Evolutionary conservation across 2,797 vertebrate genomes (phyloP).

Genomic region (Knipowitschia caucasica): DNA sequence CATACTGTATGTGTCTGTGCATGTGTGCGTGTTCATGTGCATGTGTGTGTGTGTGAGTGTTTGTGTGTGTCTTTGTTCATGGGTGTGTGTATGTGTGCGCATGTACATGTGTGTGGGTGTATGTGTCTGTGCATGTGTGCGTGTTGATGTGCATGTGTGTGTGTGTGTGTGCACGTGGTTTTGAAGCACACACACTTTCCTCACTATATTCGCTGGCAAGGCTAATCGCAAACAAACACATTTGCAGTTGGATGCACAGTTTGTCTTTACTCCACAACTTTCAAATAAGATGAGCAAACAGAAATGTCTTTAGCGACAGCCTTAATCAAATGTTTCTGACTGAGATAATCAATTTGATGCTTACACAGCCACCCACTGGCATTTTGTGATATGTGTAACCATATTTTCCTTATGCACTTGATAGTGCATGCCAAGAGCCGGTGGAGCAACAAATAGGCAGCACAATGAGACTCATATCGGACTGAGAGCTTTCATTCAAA

Average conservation of each 20-base stretch:
- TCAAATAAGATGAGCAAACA: conserved; percentile 12
- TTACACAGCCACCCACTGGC: conserved; percentile 30
- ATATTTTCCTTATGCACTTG: conserved; percentile 25
- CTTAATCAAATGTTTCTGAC: conserved; percentile 12
- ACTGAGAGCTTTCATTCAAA: neutral
- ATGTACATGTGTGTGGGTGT: no score
- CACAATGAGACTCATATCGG: neutral
- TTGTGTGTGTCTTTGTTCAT: conserved; percentile 44
- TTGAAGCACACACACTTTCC: conserved; percentile 26
- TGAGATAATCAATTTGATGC: conserved; percentile 29
- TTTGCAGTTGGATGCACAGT: conserved; percentile 37
- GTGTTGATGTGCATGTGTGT: no score
- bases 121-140: no score
- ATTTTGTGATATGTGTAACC: conserved; percentile 39
- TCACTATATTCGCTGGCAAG: conserved; percentile 52
- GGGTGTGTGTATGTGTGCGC: conserved; percentile 40
- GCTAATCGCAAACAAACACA: conserved; percentile 52
- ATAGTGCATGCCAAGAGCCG: conserved; percentile 30
- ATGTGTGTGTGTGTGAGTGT: conserved; percentile 40
- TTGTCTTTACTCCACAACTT: conserved; percentile 22
- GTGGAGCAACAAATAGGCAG: conserved; percentile 18
- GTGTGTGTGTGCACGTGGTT: conserved; percentile 47
- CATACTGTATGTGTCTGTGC: no score
- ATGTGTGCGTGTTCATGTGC: no score
- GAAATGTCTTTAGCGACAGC: neutral